phyloP scores from a whole-genome alignment of 2,888 invertebrate species.

The Metacarcinus magister region DNA sequence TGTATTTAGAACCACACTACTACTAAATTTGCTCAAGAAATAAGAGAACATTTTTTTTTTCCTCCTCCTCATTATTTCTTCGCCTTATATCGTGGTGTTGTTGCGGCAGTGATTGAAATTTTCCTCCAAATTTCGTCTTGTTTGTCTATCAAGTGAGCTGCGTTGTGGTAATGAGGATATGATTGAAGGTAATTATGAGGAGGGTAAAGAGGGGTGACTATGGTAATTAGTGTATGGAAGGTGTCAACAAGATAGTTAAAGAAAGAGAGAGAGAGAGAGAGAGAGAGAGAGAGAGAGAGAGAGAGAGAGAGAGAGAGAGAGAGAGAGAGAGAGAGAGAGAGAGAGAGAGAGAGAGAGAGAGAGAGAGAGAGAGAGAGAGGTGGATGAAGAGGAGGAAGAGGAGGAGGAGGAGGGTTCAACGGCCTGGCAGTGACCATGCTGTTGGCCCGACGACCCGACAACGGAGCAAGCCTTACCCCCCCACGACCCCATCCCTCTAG shows the following conservation, averaged over 20 bases:
- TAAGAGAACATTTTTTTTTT: too few relatives aligned
- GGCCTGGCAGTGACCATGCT: constrained; percentile 61
- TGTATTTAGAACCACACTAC: background rate
- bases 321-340: constrained; percentile 49
- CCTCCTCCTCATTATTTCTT: too few relatives aligned
- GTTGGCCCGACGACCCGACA: constrained; percentile 56
- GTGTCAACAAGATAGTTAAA: background rate
- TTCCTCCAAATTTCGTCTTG: background rate
- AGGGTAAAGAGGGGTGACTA: background rate
- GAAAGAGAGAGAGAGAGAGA: background rate
- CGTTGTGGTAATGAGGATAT: background rate
- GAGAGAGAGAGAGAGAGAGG: background rate
- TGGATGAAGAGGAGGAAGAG: background rate
- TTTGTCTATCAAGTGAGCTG: background rate
- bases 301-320: constrained; percentile 3
- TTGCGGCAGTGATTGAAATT: too few relatives aligned
- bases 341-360: background rate
- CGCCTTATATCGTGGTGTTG: background rate
- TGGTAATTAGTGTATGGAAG: background rate
- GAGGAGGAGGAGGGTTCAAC: constrained; percentile 52
- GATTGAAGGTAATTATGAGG: background rate
- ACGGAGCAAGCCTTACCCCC: constrained; percentile 14
- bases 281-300: too few relatives aligned
- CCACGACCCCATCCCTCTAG: background rate
- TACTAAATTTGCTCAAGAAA: too few relatives aligned